Conservation (phyloP, 1,140 invertebrate species). For the Nylanderia fulva region DNA sequence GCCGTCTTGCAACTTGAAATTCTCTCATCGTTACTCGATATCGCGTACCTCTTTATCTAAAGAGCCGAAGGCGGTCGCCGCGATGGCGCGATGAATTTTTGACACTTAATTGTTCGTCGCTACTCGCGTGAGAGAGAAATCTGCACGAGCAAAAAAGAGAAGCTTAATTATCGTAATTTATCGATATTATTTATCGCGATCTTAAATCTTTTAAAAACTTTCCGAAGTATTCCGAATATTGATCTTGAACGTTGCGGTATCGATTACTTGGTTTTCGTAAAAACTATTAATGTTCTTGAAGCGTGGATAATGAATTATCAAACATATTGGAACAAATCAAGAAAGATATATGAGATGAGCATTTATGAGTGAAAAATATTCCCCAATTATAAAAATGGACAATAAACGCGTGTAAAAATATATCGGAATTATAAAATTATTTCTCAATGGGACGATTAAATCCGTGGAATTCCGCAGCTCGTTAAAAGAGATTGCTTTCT, state of each 20-base stretch:
- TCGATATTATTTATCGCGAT: background rate
- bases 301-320: background rate
- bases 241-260: background rate
- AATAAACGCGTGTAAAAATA: background rate
- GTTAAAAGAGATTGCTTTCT: slow-evolving; percentile 14
- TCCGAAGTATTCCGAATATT: background rate
- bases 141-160: background rate
- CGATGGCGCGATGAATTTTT: background rate
- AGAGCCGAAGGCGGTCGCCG: background rate
- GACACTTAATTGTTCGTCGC: background rate
- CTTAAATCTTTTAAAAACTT: background rate
- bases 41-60: slow-evolving; percentile 26
- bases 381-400: background rate
- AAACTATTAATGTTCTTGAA: background rate
- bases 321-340: background rate
- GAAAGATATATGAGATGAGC: background rate
- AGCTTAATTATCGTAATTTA: background rate
- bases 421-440: background rate
- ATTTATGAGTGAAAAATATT: background rate
- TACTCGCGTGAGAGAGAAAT: background rate
- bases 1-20: slow-evolving; percentile 24
- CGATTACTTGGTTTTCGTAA: background rate
- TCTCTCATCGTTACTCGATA: slow-evolving; percentile 51
- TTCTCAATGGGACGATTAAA: background rate
- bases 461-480: slow-evolving; percentile 20